phyloP scores from a whole-genome alignment of 2,888 invertebrate species.

The Allacma fusca region DNA sequence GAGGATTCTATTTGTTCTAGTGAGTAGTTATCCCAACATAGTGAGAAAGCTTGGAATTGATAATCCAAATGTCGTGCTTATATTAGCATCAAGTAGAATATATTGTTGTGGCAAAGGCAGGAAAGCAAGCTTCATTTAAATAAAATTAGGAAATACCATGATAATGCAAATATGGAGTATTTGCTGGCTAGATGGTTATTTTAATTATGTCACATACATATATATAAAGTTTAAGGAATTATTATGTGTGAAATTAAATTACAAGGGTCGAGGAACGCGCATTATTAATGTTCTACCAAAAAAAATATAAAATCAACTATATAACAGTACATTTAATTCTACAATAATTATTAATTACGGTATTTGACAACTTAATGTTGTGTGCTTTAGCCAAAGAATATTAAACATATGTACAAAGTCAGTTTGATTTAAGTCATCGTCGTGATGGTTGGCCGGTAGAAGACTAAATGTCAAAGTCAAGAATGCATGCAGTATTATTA shows the following conservation, averaged over 20 bases:
- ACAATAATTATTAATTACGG: neutral
- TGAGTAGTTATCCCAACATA: no score
- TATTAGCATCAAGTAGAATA: no score
- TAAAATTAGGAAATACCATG: neutral
- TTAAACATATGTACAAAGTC: neutral
- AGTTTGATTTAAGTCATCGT: neutral
- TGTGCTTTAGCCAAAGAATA: slow-evolving; percentile 4
- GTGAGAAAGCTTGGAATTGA: no score
- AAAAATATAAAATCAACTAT: neutral
- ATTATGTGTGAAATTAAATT: neutral
- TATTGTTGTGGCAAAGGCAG: no score
- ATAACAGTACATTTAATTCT: no score
- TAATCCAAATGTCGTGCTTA: no score
- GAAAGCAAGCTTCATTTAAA: neutral
- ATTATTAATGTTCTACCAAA: neutral
- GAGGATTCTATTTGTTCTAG: no score
- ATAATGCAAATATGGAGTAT: slow-evolving; percentile 5
- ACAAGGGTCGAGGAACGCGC: slow-evolving; percentile 3
- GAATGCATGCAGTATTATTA: no score
- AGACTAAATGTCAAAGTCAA: no score
- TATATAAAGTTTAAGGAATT: neutral
- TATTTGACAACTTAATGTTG: neutral
- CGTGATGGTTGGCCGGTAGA: neutral
- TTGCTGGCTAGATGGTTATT: neutral
- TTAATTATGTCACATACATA: neutral